Conservation (phyloP, 2,113 vertebrate genomes). For the Sinocyclocheilus maitianheensis region DNA sequence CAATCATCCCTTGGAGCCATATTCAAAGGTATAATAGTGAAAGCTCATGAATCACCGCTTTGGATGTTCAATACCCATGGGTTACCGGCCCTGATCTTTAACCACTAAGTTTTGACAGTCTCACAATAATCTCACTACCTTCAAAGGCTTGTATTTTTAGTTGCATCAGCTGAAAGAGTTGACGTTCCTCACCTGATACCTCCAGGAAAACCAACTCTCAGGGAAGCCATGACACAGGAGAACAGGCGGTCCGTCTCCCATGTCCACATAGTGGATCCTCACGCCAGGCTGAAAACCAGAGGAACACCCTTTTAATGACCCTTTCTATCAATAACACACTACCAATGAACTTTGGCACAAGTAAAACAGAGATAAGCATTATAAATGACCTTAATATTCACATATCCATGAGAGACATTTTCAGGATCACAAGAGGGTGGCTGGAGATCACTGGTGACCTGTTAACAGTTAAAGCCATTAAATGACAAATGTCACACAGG, state of each 20-base stretch:
- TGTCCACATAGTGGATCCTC: conserved; percentile 77
- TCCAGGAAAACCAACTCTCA: conserved; percentile 88
- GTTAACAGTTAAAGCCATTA: neutral
- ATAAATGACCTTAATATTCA: conserved; percentile 77
- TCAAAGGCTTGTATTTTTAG: neutral
- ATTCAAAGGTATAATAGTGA: neutral
- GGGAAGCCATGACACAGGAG: conserved; percentile 86
- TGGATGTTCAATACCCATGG: neutral
- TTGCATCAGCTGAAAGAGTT: neutral
- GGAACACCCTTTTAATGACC: neutral
- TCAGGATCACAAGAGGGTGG: conserved; percentile 63
- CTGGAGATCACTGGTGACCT: conserved; percentile 40
- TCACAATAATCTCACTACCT: neutral
- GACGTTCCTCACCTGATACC: conserved; percentile 79
- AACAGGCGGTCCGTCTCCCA: conserved; percentile 78
- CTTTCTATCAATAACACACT: neutral
- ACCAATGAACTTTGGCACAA: neutral
- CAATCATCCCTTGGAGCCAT: neutral
- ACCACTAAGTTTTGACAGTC: neutral
- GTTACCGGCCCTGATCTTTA: neutral
- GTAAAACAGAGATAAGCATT: neutral
- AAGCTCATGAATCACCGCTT: neutral
- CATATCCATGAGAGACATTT: conserved; percentile 76
- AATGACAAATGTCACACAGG: neutral
- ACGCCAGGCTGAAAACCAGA: conserved; percentile 70